A percentile compares a stretch with the other conserved stretches of the same genome.
Conservation (phyloP, 2,888 invertebrate genomes). For the Hymenopus coronatus region DNA sequence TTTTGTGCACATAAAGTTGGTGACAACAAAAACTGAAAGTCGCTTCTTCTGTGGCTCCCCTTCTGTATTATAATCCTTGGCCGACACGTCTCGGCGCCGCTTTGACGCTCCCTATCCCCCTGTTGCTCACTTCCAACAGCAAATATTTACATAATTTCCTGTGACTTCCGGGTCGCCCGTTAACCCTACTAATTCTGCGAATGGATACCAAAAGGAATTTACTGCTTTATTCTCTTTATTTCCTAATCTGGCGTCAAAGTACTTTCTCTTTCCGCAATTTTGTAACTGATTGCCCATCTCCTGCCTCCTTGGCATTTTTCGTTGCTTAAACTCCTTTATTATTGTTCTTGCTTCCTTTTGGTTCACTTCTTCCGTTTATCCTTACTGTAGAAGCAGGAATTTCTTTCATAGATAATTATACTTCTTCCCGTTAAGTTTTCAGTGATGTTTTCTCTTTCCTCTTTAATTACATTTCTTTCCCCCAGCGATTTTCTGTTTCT, state of each 20-base stretch:
- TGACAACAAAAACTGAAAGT: neutral
- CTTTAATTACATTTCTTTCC: no score
- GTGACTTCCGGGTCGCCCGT: neutral
- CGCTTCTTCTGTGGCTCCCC: neutral
- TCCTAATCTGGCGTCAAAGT: neutral
- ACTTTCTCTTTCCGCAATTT: neutral
- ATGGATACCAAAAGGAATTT: neutral
- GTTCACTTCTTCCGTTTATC: no score
- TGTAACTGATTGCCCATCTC: neutral
- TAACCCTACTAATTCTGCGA: neutral
- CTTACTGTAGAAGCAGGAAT: no score
- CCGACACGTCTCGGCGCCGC: no score
- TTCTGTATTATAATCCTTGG: neutral
- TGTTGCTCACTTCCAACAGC: neutral
- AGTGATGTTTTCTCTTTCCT: no score
- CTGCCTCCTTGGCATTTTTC: no score
- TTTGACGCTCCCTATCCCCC: neutral
- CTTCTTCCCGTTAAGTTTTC: no score
- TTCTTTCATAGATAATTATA: no score
- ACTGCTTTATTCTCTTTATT: neutral
- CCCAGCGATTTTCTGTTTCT: no score
- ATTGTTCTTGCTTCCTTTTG: no score
- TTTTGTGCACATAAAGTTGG: neutral
- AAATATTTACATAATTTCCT: neutral
- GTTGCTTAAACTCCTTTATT: neutral